phyloP scores from a whole-genome alignment of 2,888 invertebrate species.

The Dioctria rufipes region DNA sequence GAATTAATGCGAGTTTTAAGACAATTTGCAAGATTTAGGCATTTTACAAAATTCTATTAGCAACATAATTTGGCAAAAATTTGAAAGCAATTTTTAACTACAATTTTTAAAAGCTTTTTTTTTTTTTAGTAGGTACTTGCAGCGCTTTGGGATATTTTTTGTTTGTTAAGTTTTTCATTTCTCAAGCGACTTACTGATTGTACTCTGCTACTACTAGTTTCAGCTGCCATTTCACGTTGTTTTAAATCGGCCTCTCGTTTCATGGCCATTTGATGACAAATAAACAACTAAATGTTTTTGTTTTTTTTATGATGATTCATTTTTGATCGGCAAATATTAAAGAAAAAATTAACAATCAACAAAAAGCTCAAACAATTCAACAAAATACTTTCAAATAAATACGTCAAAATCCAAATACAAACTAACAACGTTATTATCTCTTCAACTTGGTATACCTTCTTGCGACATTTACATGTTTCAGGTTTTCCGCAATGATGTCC shows the following conservation, averaged over 20 bases:
- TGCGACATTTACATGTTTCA: conserved; percentile 49
- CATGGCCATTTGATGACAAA: conserved; percentile 72
- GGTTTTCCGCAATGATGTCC: conserved; percentile 44
- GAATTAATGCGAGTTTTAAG: no score
- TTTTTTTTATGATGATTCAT: no score
- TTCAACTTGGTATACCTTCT: conserved; percentile 6
- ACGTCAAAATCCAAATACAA: not conserved
- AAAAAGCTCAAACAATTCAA: conserved; percentile 2
- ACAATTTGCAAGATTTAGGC: no score
- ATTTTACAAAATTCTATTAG: no score
- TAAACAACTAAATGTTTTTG: conserved; percentile 68
- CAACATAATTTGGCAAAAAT: no score
- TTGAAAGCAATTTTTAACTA: no score
- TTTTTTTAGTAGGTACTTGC: no score
- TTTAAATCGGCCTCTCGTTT: conserved; percentile 70
- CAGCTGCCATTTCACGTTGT: not conserved
- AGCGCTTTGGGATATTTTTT: no score
- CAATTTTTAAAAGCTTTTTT: no score
- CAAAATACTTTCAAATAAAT: not conserved
- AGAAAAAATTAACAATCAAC: conserved; percentile 42
- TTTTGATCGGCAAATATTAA: conserved; percentile 14
- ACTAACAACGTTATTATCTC: not conserved
- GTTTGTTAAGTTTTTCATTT: no score
- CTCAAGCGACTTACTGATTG: conserved; percentile 66
- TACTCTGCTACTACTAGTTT: conserved; percentile 57